Conservation (phyloP, 2,113 vertebrate species). For the Lichenostomus cassidix region DNA sequence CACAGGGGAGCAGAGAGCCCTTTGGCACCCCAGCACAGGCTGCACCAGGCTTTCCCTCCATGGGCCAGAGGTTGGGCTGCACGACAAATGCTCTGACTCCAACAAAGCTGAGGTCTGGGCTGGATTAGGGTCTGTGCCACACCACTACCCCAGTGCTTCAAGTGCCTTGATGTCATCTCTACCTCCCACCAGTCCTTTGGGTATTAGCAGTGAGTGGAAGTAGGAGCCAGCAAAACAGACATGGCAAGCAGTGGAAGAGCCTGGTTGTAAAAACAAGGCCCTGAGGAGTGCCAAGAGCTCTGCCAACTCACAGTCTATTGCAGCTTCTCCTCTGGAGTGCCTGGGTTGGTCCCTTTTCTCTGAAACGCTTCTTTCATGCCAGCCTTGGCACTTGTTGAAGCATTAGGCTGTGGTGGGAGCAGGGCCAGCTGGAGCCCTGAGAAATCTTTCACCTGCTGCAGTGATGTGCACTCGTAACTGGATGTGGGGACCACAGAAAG, state of each 20-base stretch:
- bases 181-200: not conserved
- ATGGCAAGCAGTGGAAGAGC: not conserved
- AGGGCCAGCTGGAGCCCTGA: not conserved
- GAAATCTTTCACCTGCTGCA: not conserved
- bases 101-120: fast-evolving
- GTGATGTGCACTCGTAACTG: not conserved
- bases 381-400: not conserved
- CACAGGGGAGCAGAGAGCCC: not conserved
- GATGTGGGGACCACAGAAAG: not conserved
- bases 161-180: not conserved
- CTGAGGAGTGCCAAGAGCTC: not conserved
- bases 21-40: not conserved
- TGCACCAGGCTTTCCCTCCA: fast-evolving
- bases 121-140: not conserved
- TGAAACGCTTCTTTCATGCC: constrained; percentile 25
- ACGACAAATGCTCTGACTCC: not conserved
- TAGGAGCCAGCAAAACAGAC: not conserved
- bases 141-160: not conserved
- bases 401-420: not conserved
- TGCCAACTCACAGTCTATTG: not conserved
- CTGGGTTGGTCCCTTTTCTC: not conserved
- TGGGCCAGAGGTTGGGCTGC: not conserved
- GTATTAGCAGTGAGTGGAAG: not conserved
- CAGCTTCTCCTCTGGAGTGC: not conserved
- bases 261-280: not conserved